Base-by-base conservation (phyloP, 2,888 invertebrate genomes). In the Diploptera punctata region DNA sequence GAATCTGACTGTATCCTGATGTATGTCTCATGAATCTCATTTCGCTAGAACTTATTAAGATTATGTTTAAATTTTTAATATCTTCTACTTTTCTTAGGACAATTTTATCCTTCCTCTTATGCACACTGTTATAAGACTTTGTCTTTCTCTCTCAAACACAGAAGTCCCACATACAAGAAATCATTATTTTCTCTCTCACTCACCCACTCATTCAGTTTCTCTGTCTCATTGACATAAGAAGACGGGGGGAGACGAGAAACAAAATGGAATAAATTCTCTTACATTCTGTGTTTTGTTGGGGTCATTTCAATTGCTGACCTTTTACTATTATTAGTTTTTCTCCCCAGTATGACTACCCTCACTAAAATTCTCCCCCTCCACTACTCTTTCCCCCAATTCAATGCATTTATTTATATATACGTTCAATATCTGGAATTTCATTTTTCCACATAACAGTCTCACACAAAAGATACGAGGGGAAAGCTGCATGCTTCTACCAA, bases 241-340 rank as follows among this genome's bases (percentile, higher is more conserved):
- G n/a, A n/a, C 52, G 21, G 24, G 26, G 57, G 2, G 57, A 29
- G 29, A 4, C 7, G 29, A 26, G 31, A 18, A 57, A n/a, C 29
- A 57, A 29, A 26, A 57, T 29, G 29, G 16, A 26, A 57, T 57
- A 57, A 18, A 26, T 57, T 29, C 57, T 57, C 57, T 57, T 29
- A 26, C 54, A 26, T 26, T 21, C 54, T 54, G 13, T 26, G 54
- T n/a, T 13, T 29, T 29, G 26, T 29, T 29, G 18, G 47, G 65
- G 65, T 65, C 65, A 65, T 47, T 65, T 65, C 65, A 65, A 65
- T 65, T 65, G 65, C 47, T 65, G 65, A 65, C 65, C 65, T 65
- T 47, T 65, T 65, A 65, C 26, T 21, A 65, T 65, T 65, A 65
- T 65, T 65, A 65, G 65, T 65, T 65, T 65, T 65, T 29, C 44